Conservation (phyloP, 2,797 vertebrate species). For the Remorina albescens region DNA sequence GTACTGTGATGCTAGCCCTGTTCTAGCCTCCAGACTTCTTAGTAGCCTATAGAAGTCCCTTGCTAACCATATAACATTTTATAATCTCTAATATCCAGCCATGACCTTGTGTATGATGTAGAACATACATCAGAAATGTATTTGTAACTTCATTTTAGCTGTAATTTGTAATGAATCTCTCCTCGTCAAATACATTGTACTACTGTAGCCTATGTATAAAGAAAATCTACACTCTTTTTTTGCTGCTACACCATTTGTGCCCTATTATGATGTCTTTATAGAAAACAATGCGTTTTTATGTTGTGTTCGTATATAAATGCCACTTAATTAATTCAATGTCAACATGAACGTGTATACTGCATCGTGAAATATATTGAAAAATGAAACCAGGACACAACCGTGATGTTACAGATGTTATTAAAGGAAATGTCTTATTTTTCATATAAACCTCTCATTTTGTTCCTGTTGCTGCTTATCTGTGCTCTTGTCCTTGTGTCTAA, state of each 20-base stretch:
- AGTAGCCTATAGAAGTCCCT: constrained; percentile 61
- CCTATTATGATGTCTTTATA: constrained; percentile 82
- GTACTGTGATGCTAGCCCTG: constrained; percentile 58
- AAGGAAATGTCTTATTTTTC: constrained; percentile 90
- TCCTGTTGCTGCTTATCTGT: constrained; percentile 44
- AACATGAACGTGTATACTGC: constrained; percentile 74
- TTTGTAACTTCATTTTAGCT: constrained; percentile 70
- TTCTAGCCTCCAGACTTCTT: constrained; percentile 70
- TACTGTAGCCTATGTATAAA: constrained; percentile 79
- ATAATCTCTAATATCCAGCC: constrained; percentile 71
- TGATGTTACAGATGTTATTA: constrained; percentile 86
- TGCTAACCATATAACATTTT: constrained; percentile 73
- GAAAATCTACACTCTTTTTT: constrained; percentile 73
- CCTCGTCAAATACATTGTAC: constrained; percentile 73
- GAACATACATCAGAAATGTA: constrained; percentile 70
- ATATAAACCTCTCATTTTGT: constrained; percentile 70
- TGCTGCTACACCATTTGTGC: constrained; percentile 91
- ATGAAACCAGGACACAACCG: constrained; percentile 76
- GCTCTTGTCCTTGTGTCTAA: not conserved
- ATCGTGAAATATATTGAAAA: constrained; percentile 71
- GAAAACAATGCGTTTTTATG: constrained; percentile 77
- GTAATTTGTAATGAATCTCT: constrained; percentile 67
- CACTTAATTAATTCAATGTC: constrained; percentile 77
- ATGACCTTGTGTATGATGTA: constrained; percentile 72
- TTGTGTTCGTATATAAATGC: constrained; percentile 73